Evolutionary conservation across 2,113 vertebrate genomes (phyloP).

Genomic region (Rhizomys pruinosus): DNA sequence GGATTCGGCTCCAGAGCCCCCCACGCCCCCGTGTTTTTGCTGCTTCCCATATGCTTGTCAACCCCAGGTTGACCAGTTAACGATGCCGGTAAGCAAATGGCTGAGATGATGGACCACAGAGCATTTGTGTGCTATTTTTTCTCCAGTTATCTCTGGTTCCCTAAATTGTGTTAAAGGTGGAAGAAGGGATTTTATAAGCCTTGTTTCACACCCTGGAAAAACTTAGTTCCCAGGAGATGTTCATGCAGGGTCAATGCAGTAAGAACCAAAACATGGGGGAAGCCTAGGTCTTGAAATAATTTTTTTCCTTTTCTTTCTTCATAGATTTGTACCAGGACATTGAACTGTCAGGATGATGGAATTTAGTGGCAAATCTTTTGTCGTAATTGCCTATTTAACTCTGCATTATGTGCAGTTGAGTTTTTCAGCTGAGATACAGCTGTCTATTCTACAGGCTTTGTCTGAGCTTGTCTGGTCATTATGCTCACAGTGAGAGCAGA

Average conservation of each 20-base stretch:
- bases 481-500: neutral
- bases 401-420: neutral
- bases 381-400: neutral
- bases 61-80: neutral
- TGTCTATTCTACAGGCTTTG: neutral
- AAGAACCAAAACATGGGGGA: neutral
- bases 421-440: neutral
- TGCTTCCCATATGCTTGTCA: neutral
- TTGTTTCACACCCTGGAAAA: slow-evolving; percentile 11
- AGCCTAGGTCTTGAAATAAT: neutral
- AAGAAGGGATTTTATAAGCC: neutral
- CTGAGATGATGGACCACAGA: neutral
- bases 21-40: neutral
- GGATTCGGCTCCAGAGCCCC: neutral
- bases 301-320: neutral
- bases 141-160: neutral
- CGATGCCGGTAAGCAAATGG: neutral
- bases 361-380: neutral
- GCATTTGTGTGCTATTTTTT: neutral
- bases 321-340: neutral
- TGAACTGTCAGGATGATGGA: neutral
- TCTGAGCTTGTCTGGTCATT: neutral
- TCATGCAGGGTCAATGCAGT: neutral
- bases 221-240: neutral
- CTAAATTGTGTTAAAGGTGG: neutral